Base-by-base conservation (phyloP, 92 coral and sea anemone genomes). In the Epizoanthus stellaris region DNA sequence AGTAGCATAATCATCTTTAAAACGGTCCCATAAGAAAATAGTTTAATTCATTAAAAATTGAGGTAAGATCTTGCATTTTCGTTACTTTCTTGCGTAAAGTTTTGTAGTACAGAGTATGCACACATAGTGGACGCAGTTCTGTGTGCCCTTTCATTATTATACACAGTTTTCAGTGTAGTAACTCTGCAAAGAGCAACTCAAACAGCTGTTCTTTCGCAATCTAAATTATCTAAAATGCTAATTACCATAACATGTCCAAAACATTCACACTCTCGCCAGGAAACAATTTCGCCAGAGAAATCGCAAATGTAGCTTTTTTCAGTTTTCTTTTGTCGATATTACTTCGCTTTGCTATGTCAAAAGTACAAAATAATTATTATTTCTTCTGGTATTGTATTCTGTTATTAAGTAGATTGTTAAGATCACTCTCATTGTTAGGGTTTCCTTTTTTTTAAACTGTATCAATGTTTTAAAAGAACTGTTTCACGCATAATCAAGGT, bases 171-270 rank as follows among this genome's bases (percentile, higher is more conserved):
- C 56, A 52, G 56, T 52, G 14, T 2, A 52, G 15, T 11, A 52
- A 52, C 56, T 45, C 52, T 52, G 56, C 56, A 52, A 52, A 52
- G 12, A 52, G 56, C 2, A 52, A 52, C 13, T 52, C 10, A 52
- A 12, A 79, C 83, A 79, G 83, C 64, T 79, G 83, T 25, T 21
- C 71, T 25, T 79, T 79, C 83, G 72, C 83, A 79, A 58, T 57
- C 49, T 57, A 47, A 79, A 63, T 43, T 79, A 34, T 36, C 19
- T 9, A 38, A 40, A 21, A 77, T 49, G 72, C 34, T 21, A 63
- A 43, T 63, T 4, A 39, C 11, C 20, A 5, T 10, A 21, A 73
- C 60, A 39, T 23, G 34, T n/a, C 43, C 9, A 17, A 20, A 15
- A 64, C 19, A 6, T 63, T 79, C 39, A 79, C 53, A 63, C 45